Conservation (phyloP, 2,113 vertebrate genomes). For the Oxyura jamaicensis region DNA sequence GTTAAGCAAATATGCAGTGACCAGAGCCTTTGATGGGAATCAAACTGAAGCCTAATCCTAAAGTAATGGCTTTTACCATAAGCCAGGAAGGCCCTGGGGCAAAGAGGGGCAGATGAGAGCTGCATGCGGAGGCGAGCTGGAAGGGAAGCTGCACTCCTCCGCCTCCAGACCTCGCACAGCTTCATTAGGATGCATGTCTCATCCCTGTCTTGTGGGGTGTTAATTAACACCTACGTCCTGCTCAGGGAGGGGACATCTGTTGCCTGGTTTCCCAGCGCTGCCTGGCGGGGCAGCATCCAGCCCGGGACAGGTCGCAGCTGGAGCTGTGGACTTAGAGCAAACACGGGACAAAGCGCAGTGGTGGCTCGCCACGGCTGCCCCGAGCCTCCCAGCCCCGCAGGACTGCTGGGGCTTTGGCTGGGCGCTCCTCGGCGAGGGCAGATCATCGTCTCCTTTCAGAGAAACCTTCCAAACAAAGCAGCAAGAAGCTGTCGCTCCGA, state of each 20-base stretch:
- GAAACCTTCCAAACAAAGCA: background rate
- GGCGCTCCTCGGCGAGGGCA: background rate
- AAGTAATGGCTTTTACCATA: constrained; percentile 37
- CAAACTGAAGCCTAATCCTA: constrained; percentile 68
- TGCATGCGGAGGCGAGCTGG: background rate
- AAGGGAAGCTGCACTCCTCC: background rate
- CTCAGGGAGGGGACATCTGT: background rate
- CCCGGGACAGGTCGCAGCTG: too few species aligned
- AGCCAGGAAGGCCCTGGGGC: background rate
- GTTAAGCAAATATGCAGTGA: constrained; percentile 71
- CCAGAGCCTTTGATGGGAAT: constrained; percentile 71
- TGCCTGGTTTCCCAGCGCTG: background rate
- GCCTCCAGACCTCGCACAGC: accelerated
- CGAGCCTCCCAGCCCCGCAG: background rate
- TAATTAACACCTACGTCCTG: too few species aligned
- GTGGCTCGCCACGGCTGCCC: background rate
- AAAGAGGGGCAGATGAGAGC: background rate
- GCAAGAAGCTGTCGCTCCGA: background rate
- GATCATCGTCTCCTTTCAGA: background rate
- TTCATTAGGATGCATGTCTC: background rate
- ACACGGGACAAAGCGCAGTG: background rate
- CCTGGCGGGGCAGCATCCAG: background rate
- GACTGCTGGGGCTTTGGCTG: background rate
- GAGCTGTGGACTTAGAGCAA: too few species aligned
- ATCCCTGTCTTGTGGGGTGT: background rate